These are phyloP conservation scores for Neoitamus cyanurus DNA, from an alignment of 2,888 invertebrate species.

Conservation along the genomic window DNA sequence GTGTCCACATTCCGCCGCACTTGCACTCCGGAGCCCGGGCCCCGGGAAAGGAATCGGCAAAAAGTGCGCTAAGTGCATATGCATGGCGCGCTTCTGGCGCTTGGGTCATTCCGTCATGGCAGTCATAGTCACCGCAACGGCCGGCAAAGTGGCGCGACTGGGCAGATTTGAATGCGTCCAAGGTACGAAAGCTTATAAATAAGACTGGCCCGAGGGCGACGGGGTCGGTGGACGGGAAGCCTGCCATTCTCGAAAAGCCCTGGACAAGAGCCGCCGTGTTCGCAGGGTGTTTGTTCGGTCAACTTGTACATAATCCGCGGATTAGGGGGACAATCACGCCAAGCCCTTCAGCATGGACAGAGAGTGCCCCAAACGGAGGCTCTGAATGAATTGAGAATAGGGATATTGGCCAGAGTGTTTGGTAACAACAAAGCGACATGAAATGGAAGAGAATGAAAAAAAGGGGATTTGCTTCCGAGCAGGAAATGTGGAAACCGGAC, in stretches of 20 bases:
- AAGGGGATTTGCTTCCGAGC: neutral
- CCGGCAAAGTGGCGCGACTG: neutral
- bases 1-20: slow-evolving; percentile 27
- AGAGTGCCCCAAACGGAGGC: neutral
- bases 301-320: slow-evolving; percentile 14
- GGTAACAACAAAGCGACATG: neutral
- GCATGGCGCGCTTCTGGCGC: slow-evolving; percentile 1
- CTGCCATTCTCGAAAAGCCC: neutral
- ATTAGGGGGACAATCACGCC: slow-evolving; percentile 30
- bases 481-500: neutral
- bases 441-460: neutral
- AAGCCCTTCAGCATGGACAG: neutral
- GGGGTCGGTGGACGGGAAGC: neutral
- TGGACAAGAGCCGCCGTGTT: neutral
- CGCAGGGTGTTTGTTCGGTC: neutral
- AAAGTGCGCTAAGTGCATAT: slow-evolving; percentile 8
- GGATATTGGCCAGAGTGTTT: neutral
- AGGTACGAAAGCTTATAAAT: neutral
- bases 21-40: neutral
- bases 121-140: neutral
- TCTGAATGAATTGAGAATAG: neutral
- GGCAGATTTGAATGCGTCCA: neutral
- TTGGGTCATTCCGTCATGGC: neutral
- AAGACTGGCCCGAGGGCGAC: neutral
- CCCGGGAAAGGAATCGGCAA: neutral